These are phyloP conservation scores for Epinotia nisella DNA, from an alignment of 2,888 invertebrate species.

Conservation along the genomic window DNA sequence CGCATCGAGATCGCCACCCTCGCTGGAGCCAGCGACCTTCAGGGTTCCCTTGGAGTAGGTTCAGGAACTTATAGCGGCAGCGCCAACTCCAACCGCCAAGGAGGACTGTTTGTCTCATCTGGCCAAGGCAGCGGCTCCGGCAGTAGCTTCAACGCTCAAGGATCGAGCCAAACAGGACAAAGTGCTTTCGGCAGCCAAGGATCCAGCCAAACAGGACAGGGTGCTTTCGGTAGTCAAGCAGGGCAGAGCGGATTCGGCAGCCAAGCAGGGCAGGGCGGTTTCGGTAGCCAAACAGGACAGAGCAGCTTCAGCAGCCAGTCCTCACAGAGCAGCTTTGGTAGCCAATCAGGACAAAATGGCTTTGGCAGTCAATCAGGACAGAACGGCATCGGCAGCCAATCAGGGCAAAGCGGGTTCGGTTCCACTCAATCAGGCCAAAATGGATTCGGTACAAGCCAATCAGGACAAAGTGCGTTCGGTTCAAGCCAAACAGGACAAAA, in stretches of 20 bases:
- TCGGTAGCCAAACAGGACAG: slow-evolving; percentile 25
- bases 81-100: slow-evolving; percentile 59
- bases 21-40: slow-evolving; percentile 59
- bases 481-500: slow-evolving; percentile 35
- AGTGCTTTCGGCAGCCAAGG: slow-evolving; percentile 43
- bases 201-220: slow-evolving; percentile 47
- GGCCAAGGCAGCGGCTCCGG: slow-evolving; percentile 25
- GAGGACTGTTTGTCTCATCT: slow-evolving; percentile 56
- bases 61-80: slow-evolving; percentile 57
- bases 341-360: slow-evolving; percentile 44
- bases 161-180: slow-evolving; percentile 44
- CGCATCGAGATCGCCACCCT: slow-evolving; percentile 67
- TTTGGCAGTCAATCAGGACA: slow-evolving; percentile 47
- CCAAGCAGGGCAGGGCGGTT: slow-evolving; percentile 44
- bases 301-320: slow-evolving; percentile 45
- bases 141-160: neutral
- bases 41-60: slow-evolving; percentile 64
- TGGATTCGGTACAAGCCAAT: slow-evolving; percentile 44
- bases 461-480: slow-evolving; percentile 16
- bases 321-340: slow-evolving; percentile 46
- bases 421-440: slow-evolving; percentile 43
- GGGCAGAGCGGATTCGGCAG: slow-evolving; percentile 46
- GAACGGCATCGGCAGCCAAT: slow-evolving; percentile 46
- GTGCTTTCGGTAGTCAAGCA: slow-evolving; percentile 43
- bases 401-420: slow-evolving; percentile 44